phyloP scores from a whole-genome alignment of 2,113 vertebrate species.

The Bungarus multicinctus region DNA sequence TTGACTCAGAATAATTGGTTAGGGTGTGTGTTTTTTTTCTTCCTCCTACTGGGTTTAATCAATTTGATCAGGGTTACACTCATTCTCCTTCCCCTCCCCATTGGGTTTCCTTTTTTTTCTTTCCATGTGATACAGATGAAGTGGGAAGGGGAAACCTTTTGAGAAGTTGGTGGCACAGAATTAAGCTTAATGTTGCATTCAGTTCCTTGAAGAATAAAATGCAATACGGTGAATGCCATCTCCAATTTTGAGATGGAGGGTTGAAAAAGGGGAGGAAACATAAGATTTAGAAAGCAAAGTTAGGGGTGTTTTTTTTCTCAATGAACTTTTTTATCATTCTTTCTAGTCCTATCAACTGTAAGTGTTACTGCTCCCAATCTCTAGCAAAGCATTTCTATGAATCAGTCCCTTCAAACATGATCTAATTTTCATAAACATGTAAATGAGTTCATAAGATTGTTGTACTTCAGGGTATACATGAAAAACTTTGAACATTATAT shows the following conservation, averaged over 20 bases:
- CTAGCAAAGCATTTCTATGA: background rate
- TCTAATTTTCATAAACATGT: background rate
- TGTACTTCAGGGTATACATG: background rate
- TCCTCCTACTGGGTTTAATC: background rate
- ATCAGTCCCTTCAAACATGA: background rate
- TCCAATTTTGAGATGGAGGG: background rate
- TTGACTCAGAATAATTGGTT: slow-evolving; percentile 23
- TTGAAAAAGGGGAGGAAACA: background rate
- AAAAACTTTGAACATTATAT: background rate
- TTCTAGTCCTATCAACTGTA: background rate
- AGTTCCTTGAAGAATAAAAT: background rate
- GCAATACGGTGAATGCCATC: background rate
- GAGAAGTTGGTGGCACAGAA: background rate
- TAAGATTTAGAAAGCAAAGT: background rate
- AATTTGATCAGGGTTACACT: background rate
- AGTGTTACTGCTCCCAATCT: background rate
- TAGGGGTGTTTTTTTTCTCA: background rate
- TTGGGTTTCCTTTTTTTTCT: background rate
- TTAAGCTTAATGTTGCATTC: background rate
- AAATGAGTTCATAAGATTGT: background rate
- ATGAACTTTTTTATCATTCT: background rate
- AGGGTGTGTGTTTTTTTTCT: background rate
- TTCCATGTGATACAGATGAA: background rate
- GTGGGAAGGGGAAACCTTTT: background rate
- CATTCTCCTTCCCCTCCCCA: background rate